Percentiles rank a stretch among this genome's conserved stretches.
phyloP scores from a whole-genome alignment of 37 sponge, comb jelly and placozoan species.

The Eunapius fragilis region DNA sequence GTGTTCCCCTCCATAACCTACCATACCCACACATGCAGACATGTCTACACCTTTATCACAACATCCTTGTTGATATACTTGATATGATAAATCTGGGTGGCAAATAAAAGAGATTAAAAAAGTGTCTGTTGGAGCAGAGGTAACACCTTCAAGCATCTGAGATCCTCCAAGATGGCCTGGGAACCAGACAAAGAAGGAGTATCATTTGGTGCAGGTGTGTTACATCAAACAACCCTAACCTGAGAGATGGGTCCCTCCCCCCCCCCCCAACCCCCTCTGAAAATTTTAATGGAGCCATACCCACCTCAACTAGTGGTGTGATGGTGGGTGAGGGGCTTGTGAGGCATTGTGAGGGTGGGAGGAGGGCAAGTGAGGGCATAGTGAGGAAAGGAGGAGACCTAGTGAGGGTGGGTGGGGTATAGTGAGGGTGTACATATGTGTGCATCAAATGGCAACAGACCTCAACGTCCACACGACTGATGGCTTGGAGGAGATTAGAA shows the following conservation, averaged over 20 bases:
- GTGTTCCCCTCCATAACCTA: too few species aligned
- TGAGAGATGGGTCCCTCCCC: too few species aligned
- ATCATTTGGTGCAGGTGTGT: too few species aligned
- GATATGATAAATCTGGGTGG: neutral
- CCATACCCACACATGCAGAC: too few species aligned
- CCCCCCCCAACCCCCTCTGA: too few species aligned
- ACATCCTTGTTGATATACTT: too few species aligned
- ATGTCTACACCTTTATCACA: too few species aligned
- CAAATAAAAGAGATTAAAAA: constrained; percentile 30
- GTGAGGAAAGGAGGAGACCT: too few species aligned
- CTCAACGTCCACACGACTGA: constrained; percentile 68
- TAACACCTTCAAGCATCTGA: constrained; percentile 62
- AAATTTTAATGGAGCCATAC: too few species aligned
- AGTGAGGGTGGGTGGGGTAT: neutral
- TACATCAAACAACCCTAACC: too few species aligned
- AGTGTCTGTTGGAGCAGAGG: constrained; percentile 79
- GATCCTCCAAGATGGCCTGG: constrained; percentile 67
- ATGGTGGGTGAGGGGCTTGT: neutral
- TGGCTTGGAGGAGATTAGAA: constrained; percentile 73
- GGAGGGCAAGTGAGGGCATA: too few species aligned
- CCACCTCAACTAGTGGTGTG: too few species aligned
- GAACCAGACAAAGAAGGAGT: neutral
- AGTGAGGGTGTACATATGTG: neutral
- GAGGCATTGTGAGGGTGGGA: neutral
- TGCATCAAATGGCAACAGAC: neutral